Evolutionary conservation across 2,113 vertebrate species (phyloP), one percentile per base, ranked within the genome.

Genomic region (Poeciliopsis occidentalis): DNA sequence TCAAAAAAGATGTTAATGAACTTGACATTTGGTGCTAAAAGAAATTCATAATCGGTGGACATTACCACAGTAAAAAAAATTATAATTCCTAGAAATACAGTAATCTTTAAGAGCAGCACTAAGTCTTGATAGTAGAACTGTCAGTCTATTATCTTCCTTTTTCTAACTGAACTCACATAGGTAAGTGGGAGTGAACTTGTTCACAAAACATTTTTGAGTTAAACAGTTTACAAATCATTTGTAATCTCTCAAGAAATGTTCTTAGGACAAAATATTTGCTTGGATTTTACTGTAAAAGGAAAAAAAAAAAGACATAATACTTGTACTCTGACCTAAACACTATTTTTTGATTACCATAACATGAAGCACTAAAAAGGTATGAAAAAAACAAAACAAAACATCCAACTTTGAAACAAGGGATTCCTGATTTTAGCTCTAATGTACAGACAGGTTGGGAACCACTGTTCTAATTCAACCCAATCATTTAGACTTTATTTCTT

Each of bases 401-500:
- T 7, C 51, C 51, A 24, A 24, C 8, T 57, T 24, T 24, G 24
- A 57, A 24, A 10, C 11, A 57, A 57, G 24, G 6, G 51, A 54
- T 17, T n/a, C 51, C 4, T 24, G 22, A n/a, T 17, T 24, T 54
- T 24, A 54, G 51, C 17, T 47, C 44, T 47, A 19, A 47, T 47
- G 12, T 44, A 22, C 3, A 32, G 6, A 30, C 72, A 51, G 0
- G 67, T 80, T 83, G 78, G 73, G 83, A 82, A 66, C 17, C 54
- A 51, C 66, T 71, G 47, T 30, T 78, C n/a, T 67, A 63, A 73
- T 60, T 32, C 47, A 86, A 29, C 70, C 70, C 34, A 64, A 84
- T 86, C 64, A n/a, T 67, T 69, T 24, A 27, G 11, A 29, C 54
- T 60, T 24, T 4, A 44, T 66, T 39, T 29, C 2, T 29, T 15